A percentile compares a stretch with the other conserved stretches of the same genome.
phyloP scores from a whole-genome alignment of 1,140 invertebrate species.

The Condylostylus longicornis region DNA sequence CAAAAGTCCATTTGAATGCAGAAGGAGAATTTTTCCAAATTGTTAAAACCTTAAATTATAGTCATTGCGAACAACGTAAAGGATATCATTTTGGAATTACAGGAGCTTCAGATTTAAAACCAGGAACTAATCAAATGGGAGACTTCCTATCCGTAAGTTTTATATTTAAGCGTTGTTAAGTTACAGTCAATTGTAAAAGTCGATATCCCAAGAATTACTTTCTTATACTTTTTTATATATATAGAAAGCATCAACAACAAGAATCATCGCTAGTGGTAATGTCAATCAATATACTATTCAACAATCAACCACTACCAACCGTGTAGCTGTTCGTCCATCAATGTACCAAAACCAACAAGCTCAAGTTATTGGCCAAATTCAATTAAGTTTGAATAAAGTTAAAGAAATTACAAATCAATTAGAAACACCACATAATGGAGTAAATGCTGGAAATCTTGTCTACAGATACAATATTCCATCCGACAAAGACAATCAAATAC shows the following conservation, averaged over 20 bases:
- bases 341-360: constrained; percentile 38
- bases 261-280: constrained; percentile 38
- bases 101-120: constrained; percentile 36
- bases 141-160: constrained; percentile 38
- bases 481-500: constrained; percentile 10
- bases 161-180: not conserved
- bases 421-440: constrained; percentile 22
- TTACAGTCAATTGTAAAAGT: not conserved
- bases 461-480: constrained; percentile 36
- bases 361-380: constrained; percentile 42
- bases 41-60: constrained; percentile 49
- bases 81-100: constrained; percentile 45
- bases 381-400: constrained; percentile 35
- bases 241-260: constrained; percentile 36
- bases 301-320: constrained; percentile 41
- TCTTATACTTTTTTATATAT: too few species aligned
- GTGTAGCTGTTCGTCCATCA: constrained; percentile 38
- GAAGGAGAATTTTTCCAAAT: constrained; percentile 39
- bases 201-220: not conserved
- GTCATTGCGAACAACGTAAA: constrained; percentile 41
- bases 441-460: constrained; percentile 38
- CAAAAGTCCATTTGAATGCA: constrained; percentile 15
- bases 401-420: constrained; percentile 23
- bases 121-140: constrained; percentile 37
- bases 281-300: constrained; percentile 42